Conservation (phyloP, 2,888 invertebrate species). For the Odiellus spinosus region DNA sequence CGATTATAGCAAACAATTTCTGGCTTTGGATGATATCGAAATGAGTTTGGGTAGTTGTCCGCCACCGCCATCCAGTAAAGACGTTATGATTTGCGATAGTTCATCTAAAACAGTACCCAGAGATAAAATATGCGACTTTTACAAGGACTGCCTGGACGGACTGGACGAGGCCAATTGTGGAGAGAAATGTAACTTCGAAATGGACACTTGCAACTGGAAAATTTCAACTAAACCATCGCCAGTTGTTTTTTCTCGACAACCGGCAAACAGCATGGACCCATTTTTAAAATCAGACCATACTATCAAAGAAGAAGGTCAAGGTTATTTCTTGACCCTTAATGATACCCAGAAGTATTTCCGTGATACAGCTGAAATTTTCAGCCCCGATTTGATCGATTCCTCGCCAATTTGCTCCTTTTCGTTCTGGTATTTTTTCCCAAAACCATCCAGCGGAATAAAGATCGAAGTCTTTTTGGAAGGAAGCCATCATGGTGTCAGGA, state of each 20-base stretch:
- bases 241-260: conserved; percentile 6
- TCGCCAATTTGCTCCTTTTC: conserved; percentile 10
- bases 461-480: too few species aligned
- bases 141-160: conserved; percentile 12
- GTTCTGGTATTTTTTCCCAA: conserved; percentile 12
- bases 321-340: conserved; percentile 8
- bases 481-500: neutral
- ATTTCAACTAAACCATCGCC: neutral
- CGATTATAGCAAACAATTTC: conserved; percentile 6
- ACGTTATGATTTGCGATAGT: conserved; percentile 9
- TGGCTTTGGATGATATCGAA: conserved; percentile 16
- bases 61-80: conserved; percentile 1
- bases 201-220: conserved; percentile 11
- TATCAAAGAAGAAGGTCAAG: conserved; percentile 4
- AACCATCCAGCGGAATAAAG: too few species aligned
- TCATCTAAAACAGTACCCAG: conserved; percentile 7
- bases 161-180: conserved; percentile 15
- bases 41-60: conserved; percentile 10
- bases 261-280: conserved; percentile 2
- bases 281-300: conserved; percentile 12
- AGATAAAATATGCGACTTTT: conserved; percentile 16
- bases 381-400: conserved; percentile 12
- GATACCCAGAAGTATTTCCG: neutral
- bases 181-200: conserved; percentile 13
- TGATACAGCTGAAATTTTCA: conserved; percentile 3